A percentile compares a stretch with the other conserved stretches of the same genome.
Conservation (phyloP, 37 sponge, comb jelly and placozoan species). For the Chondrosia reniformis region DNA sequence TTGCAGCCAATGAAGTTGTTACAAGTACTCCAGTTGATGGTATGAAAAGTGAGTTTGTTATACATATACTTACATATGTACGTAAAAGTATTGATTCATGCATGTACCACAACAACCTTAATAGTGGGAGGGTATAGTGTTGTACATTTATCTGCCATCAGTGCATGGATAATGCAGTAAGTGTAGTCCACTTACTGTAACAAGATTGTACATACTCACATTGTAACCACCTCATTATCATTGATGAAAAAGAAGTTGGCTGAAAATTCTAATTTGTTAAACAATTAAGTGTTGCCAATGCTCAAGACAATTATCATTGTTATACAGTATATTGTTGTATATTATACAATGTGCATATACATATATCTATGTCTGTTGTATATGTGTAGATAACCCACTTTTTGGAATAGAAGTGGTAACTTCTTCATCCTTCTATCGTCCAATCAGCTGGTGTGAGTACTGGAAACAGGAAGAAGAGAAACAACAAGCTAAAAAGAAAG, state of each 20-base stretch:
- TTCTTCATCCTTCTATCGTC: neutral
- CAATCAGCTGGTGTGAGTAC: neutral
- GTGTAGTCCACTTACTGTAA: too few relatives aligned
- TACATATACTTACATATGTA: too few relatives aligned
- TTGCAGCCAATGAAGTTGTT: too few relatives aligned
- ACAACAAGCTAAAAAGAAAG: neutral
- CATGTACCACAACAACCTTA: too few relatives aligned
- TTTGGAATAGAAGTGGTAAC: constrained; percentile 1
- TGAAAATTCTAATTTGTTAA: neutral
- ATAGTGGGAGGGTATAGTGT: too few relatives aligned
- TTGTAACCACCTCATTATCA: neutral
- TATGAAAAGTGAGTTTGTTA: too few relatives aligned
- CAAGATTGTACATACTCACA: too few relatives aligned
- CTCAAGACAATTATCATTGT: neutral
- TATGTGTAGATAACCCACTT: neutral
- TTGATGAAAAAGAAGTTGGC: neutral
- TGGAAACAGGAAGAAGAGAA: neutral
- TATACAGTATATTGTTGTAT: neutral
- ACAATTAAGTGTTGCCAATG: neutral
- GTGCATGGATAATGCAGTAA: too few relatives aligned
- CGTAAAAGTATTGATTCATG: too few relatives aligned
- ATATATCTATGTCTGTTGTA: neutral
- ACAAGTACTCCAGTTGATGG: too few relatives aligned
- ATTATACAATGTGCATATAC: neutral
- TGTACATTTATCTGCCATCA: too few relatives aligned